Evolutionary conservation across 2,797 vertebrate genomes (phyloP), one percentile per base, ranked within the genome.

Genomic region (Novumbra hubbsi): DNA sequence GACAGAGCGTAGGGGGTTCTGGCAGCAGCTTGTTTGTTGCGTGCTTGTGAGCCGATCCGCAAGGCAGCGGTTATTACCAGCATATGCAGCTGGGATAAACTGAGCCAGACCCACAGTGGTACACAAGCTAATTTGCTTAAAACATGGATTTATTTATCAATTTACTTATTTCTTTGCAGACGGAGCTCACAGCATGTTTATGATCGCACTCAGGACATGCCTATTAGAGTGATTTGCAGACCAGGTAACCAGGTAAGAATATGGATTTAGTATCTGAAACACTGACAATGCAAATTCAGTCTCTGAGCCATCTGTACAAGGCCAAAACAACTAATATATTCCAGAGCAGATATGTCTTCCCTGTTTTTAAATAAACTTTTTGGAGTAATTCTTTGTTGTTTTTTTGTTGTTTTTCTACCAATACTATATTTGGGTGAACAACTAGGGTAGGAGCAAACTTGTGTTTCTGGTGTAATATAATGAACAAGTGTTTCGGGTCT

Each of bases 31-130:
- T 90, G 87, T 89, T 90, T 89, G 73, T 86, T 93, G 82, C 88
- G 88, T 92, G 89, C 87, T 86, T 93, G 84, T 72, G 79, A 87
- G 87, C 84, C 91, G 92, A 92, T 93, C 90, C 89, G 91, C 86
- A 85, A 88, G 84, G 86, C 88, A 88, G 86, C 80, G 81, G 86
- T 85, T 87, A 93, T 92, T 93, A 89, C 86, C 88, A 84, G 76
- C 87, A 92, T 84, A 86, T 88, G 87, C 89, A 87, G 84, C 89
- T 80, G 85, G 81, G 90, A 94, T 91, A 88, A 91, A 79, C 88
- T 72, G 73, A 88, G 84, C 84, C 86, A 87, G 88, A 86, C 84
- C 87, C 68, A 73, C 78, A 45, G 82, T 86, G 77, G 77, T 79
- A 83, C 86, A 84, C 66, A 0, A 82, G 82, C 86, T 91, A 73